Conservation (phyloP, 2,113 vertebrate genomes). For the Brachyistius frenatus region DNA sequence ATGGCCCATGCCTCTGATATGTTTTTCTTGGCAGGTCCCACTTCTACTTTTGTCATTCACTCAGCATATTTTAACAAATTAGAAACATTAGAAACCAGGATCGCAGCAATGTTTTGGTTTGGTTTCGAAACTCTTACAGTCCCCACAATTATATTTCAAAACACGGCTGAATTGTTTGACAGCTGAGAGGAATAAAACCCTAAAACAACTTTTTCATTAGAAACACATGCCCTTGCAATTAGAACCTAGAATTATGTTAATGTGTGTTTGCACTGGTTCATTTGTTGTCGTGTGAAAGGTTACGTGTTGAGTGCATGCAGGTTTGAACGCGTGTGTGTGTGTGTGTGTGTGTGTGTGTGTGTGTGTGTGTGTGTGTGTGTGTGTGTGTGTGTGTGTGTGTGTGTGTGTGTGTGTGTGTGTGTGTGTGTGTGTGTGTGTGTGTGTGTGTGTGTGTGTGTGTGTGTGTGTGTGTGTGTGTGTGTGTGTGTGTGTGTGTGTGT, state of each 20-base stretch:
- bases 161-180: slow-evolving; percentile 85
- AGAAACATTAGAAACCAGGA: slow-evolving; percentile 86
- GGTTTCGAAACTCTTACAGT: slow-evolving; percentile 79
- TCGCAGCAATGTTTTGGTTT: slow-evolving; percentile 84
- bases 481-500: not conserved
- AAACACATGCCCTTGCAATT: slow-evolving; percentile 87
- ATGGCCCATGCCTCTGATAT: slow-evolving; percentile 76
- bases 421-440: slow-evolving; percentile 15
- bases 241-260: slow-evolving; percentile 83
- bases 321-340: slow-evolving; percentile 3
- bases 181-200: slow-evolving; percentile 79
- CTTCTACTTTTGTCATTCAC: slow-evolving; percentile 83
- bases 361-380: not conserved
- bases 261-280: slow-evolving; percentile 76
- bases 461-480: not conserved
- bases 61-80: slow-evolving; percentile 85
- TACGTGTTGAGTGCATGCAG: not conserved
- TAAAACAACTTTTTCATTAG: slow-evolving; percentile 86
- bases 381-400: slow-evolving; percentile 11
- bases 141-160: slow-evolving; percentile 85
- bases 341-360: too few species aligned
- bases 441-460: slow-evolving; percentile 35
- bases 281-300: slow-evolving; percentile 72
- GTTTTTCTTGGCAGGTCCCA: slow-evolving; percentile 84
- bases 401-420: not conserved